Conservation (phyloP, 2,888 invertebrate species). For the Plutella xylostella region DNA sequence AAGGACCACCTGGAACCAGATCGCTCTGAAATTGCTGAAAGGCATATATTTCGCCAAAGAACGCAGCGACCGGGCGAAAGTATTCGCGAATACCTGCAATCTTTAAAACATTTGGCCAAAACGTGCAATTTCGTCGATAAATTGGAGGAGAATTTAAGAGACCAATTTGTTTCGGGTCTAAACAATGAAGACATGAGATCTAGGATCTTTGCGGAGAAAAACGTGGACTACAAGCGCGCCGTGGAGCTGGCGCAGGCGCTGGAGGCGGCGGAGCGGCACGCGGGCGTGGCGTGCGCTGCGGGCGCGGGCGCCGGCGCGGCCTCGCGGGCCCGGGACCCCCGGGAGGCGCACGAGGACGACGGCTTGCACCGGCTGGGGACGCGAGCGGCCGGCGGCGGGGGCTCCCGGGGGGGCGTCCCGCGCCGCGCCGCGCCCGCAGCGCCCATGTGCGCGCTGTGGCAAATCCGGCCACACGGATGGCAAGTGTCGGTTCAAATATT, state of each 20-base stretch:
- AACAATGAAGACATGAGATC: constrained; percentile 4
- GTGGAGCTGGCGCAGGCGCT: constrained; percentile 2
- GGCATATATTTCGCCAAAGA: background rate
- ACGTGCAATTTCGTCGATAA: constrained; percentile 6
- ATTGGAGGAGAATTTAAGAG: constrained; percentile 4
- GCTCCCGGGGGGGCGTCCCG: too few species aligned
- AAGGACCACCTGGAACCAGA: background rate
- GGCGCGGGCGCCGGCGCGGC: constrained; percentile 1
- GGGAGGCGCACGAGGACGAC: constrained; percentile 1
- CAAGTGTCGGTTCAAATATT: too few species aligned
- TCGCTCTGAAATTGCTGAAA: constrained; percentile 3
- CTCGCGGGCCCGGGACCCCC: background rate
- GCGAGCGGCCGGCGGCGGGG: background rate
- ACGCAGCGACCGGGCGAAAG: constrained; percentile 1
- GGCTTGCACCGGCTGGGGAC: constrained; percentile 2
- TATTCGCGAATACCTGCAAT: constrained; percentile 1
- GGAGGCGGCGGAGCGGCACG: background rate
- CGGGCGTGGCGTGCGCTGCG: background rate
- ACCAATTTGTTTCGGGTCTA: constrained; percentile 5
- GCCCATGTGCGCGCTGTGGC: too few species aligned
- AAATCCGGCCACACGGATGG: too few species aligned
- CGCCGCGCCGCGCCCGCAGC: too few species aligned
- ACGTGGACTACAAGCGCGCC: constrained; percentile 3
- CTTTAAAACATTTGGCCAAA: constrained; percentile 3
- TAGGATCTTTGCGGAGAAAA: background rate